Evolutionary conservation across 1,140 invertebrate genomes (phyloP).

Genomic region (Lepidurus arcticus): DNA sequence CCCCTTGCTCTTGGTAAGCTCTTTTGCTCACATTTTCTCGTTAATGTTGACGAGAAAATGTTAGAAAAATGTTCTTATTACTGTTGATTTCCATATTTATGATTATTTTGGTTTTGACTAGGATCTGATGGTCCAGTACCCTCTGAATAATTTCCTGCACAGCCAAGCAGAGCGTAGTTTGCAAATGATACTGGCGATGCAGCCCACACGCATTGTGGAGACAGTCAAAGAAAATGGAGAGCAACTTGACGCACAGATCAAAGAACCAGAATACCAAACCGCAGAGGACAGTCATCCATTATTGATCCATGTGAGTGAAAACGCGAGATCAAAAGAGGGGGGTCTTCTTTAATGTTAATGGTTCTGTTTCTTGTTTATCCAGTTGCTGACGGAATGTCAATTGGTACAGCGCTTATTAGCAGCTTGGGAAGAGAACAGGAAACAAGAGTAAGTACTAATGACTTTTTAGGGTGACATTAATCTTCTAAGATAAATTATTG

Average conservation of each 20-base stretch:
- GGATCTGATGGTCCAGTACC: slow-evolving; percentile 76
- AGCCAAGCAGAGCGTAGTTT: slow-evolving; percentile 72
- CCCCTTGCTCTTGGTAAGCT: slow-evolving; percentile 56
- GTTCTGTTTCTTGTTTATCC: slow-evolving; percentile 41
- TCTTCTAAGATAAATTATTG: not conserved
- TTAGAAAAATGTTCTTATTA: not conserved
- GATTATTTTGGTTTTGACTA: slow-evolving; percentile 47
- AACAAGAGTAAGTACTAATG: slow-evolving; percentile 45
- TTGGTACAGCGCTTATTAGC: slow-evolving; percentile 60
- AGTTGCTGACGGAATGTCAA: slow-evolving; percentile 62
- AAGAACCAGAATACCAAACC: slow-evolving; percentile 22
- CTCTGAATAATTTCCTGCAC: slow-evolving; percentile 85
- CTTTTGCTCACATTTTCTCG: not conserved
- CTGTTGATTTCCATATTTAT: not conserved
- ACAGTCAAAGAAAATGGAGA: slow-evolving; percentile 39
- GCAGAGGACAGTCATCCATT: slow-evolving; percentile 24
- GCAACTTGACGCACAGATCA: slow-evolving; percentile 24
- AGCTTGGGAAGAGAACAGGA: slow-evolving; percentile 59
- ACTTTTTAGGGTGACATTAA: slow-evolving; percentile 23
- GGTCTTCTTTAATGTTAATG: slow-evolving; percentile 37
- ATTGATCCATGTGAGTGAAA: slow-evolving; percentile 28
- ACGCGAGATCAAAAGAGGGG: slow-evolving; percentile 34
- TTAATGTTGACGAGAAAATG: not conserved
- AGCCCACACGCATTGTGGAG: slow-evolving; percentile 39
- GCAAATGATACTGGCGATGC: slow-evolving; percentile 54